A percentile compares a stretch with the other conserved stretches of the same genome.
These are phyloP conservation scores for Melipona beecheii DNA, from an alignment of 2,888 invertebrate genomes.

Conservation along the genomic window DNA sequence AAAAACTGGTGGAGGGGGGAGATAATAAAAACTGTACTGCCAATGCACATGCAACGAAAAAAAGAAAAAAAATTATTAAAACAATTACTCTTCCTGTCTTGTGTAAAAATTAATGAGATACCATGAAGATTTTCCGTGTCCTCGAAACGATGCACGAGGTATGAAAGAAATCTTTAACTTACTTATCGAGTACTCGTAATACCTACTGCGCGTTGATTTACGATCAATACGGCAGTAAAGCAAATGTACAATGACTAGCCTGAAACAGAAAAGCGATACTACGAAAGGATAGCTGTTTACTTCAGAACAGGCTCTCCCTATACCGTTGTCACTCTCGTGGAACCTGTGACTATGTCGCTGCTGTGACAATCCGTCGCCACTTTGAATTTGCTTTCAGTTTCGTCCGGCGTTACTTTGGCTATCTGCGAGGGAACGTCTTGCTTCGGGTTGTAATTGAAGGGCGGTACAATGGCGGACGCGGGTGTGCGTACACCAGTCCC, in stretches of 20 bases:
- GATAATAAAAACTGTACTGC: constrained; percentile 37
- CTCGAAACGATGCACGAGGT: constrained; percentile 31
- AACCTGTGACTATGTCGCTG: constrained; percentile 76
- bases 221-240: constrained; percentile 37
- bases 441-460: constrained; percentile 84
- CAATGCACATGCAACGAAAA: constrained; percentile 37
- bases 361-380: constrained; percentile 74
- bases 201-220: constrained; percentile 16
- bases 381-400: constrained; percentile 67
- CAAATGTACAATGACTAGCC: constrained; percentile 75
- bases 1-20: background rate
- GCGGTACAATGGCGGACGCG: constrained; percentile 84
- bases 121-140: constrained; percentile 31
- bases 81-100: constrained; percentile 6
- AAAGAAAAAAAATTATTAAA: constrained; percentile 20
- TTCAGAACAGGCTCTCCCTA: constrained; percentile 59
- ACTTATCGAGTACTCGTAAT: constrained; percentile 37
- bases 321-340: constrained; percentile 80
- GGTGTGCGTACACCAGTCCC: constrained; percentile 65
- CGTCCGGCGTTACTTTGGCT: constrained; percentile 57
- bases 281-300: constrained; percentile 40
- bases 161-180: constrained; percentile 39
- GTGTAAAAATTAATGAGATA: constrained; percentile 36
- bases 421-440: constrained; percentile 68
- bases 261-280: constrained; percentile 66